Evolutionary conservation across 2,888 invertebrate species (phyloP).

Genomic region (Idaea straminata): DNA sequence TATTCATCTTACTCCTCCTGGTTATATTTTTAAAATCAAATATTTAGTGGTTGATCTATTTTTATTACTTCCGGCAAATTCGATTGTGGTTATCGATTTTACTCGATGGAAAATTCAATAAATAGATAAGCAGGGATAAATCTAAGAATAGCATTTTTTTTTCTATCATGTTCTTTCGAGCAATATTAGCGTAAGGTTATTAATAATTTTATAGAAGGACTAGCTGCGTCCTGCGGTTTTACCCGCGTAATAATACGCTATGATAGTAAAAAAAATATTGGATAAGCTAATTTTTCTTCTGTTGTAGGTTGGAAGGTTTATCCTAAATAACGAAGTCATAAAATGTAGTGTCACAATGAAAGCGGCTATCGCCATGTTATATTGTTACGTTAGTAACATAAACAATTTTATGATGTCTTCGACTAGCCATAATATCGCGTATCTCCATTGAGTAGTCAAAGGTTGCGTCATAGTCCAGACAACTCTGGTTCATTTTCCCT

Average conservation of each 20-base stretch:
- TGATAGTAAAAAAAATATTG: neutral
- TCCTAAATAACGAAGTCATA: slow-evolving; percentile 2
- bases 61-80: neutral
- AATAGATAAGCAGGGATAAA: too few species aligned
- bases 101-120: neutral
- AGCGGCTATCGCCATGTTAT: neutral
- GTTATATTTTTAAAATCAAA: slow-evolving; percentile 34
- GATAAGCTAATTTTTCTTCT: neutral
- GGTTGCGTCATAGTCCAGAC: slow-evolving; percentile 13
- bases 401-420: slow-evolving; percentile 19
- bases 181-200: too few species aligned
- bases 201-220: too few species aligned
- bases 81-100: neutral
- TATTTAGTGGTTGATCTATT: slow-evolving; percentile 9
- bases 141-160: too few species aligned
- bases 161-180: too few species aligned
- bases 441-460: slow-evolving; percentile 22
- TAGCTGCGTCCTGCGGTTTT: too few species aligned
- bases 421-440: slow-evolving; percentile 14
- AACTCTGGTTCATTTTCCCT: neutral
- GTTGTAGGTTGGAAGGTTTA: neutral
- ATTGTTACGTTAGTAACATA: slow-evolving; percentile 14
- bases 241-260: neutral
- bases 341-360: slow-evolving; percentile 5
- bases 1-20: slow-evolving; percentile 70